Evolutionary conservation across 2,888 invertebrate genomes (phyloP).

Genomic region (Himalopsyche japonica): DNA sequence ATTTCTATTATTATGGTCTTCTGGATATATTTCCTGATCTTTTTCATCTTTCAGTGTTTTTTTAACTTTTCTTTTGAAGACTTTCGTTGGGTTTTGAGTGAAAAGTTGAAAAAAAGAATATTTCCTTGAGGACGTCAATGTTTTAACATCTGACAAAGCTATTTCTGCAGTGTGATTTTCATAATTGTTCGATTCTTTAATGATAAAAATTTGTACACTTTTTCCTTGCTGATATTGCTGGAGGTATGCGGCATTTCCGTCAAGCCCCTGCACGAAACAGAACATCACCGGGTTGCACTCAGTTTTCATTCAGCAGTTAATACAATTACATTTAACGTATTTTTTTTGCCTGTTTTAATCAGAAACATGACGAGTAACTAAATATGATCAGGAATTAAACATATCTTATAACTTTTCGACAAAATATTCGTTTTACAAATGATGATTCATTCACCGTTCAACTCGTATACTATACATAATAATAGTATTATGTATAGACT

Average conservation of each 20-base stretch:
- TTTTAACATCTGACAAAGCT: not conserved
- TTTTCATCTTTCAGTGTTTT: slow-evolving; percentile 44
- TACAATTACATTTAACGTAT: not conserved
- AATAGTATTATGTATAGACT: no score
- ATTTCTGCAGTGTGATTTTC: slow-evolving; percentile 42
- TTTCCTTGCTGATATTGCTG: slow-evolving; percentile 46
- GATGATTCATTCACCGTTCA: no score
- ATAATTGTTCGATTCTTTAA: slow-evolving; percentile 48
- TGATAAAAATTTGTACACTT: slow-evolving; percentile 45
- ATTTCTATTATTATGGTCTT: slow-evolving; percentile 52
- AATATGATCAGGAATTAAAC: no score
- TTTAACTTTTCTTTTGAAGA: slow-evolving; percentile 41
- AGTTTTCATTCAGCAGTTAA: slow-evolving; percentile 21
- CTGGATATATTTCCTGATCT: not conserved
- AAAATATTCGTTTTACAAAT: no score
- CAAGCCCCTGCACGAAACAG: slow-evolving; percentile 71
- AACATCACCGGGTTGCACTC: slow-evolving; percentile 62
- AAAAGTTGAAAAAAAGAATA: slow-evolving; percentile 37
- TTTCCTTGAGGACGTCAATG: not conserved
- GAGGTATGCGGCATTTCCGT: slow-evolving; percentile 51
- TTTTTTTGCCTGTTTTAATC: not conserved
- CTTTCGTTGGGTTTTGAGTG: slow-evolving; percentile 44
- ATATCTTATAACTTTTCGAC: no score
- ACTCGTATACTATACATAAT: no score
- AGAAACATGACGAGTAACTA: no score